These are phyloP conservation scores for Anodontia alba DNA, from an alignment of 2,888 invertebrate species.

Conservation along the genomic window DNA sequence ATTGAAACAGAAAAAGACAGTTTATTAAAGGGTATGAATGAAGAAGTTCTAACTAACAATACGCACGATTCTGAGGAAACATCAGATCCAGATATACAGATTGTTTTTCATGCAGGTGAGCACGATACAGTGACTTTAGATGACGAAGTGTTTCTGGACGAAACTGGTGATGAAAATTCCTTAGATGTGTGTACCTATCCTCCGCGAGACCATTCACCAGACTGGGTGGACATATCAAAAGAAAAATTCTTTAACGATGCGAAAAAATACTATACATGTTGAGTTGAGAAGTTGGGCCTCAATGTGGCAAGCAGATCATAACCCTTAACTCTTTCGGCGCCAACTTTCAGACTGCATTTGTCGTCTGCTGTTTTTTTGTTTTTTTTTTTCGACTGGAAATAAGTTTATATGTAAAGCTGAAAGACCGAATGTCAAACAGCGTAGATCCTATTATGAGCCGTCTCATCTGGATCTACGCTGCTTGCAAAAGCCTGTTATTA, in stretches of 20 bases:
- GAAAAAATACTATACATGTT: too few relatives aligned
- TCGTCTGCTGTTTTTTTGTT: too few relatives aligned
- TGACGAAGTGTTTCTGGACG: background rate
- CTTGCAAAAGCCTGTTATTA: too few relatives aligned
- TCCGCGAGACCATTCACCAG: background rate
- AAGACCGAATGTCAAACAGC: too few relatives aligned
- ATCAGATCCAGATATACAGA: background rate
- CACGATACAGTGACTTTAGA: background rate
- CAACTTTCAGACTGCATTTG: too few relatives aligned
- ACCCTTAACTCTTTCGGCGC: too few relatives aligned
- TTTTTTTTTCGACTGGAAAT: too few relatives aligned
- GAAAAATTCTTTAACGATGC: conserved; percentile 4
- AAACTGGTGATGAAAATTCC: background rate
- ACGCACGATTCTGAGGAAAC: background rate
- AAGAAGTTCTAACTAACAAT: background rate
- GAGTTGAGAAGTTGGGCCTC: too few relatives aligned
- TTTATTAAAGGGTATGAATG: background rate
- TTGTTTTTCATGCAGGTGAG: background rate
- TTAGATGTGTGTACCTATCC: background rate
- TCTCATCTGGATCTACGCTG: too few relatives aligned
- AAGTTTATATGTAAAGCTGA: too few relatives aligned
- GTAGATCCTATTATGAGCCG: too few relatives aligned
- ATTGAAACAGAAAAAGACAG: background rate
- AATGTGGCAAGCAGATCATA: too few relatives aligned
- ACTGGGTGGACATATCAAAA: conserved; percentile 2